Evolutionary conservation across 2,797 vertebrate species (phyloP), one percentile per base, ranked within the genome.

Genomic region (Coranthus polyacanthus): DNA sequence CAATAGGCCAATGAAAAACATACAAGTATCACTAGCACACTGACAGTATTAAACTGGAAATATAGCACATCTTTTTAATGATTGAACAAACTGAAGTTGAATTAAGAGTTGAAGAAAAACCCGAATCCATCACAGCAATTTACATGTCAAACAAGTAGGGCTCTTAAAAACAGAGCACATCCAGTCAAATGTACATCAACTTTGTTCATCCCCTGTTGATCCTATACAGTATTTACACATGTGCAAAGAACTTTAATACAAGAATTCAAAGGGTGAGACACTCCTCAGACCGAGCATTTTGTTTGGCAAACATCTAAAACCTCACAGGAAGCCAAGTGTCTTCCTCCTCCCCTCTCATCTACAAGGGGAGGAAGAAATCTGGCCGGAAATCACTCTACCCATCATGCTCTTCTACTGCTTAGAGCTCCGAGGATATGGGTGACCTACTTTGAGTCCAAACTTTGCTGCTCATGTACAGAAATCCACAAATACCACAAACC

Each of bases 201-300:
- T 65, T 75, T 44, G 70, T 76, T 62, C 50, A 12, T 51, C 62
- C 75, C 60, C n/a, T n/a, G 43, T 66, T 61, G 37, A 70, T 79
- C 78, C 87, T 92, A 26, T 92, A 92, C 93, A 93, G 68, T 93
- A 92, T 92, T 81, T 92, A 92, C 90, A 93, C 78, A 83, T 81
- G 88, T 92, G 81, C 89, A 91, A 91, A 89, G 7, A 63, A 83
- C 81, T 29, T 38, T 3, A 60, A 81, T 47, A 68, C 59, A 79
- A 72, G 29, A 79, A 88, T 72, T 65, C 38, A 69, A 58, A 71
- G 22, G 22, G 49, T 34, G 21, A 69, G 63, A 71, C 65, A 62
- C 54, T 20, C 51, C 55, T 52, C 59, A 57, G 45, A 78, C 36
- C 20, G 1, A 58, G 42, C 44, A 12, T 64, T 32, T 47, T 51